Percentiles rank a stretch among this genome's conserved stretches.
Conservation (phyloP, 2,113 vertebrate species). For the Rhinoptilus africanus region DNA sequence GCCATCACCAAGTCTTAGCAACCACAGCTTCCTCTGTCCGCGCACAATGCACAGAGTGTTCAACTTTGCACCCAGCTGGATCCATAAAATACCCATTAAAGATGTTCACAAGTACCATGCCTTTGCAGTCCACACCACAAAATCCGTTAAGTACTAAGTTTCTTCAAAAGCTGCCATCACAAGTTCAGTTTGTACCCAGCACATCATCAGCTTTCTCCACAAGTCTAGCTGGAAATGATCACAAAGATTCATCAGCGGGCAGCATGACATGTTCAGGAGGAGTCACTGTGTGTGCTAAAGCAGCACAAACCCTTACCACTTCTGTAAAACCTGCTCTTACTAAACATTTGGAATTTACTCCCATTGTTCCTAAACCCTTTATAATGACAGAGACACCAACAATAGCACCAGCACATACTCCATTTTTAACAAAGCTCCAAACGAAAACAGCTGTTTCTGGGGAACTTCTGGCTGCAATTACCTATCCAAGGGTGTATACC, state of each 20-base stretch:
- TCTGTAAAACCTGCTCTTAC: background rate
- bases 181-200: background rate
- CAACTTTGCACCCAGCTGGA: background rate
- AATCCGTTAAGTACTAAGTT: background rate
- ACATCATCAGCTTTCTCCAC: accelerated
- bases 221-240: background rate
- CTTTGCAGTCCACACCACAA: accelerated
- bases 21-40: background rate
- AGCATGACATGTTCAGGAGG: background rate
- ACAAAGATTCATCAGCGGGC: accelerated
- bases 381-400: accelerated
- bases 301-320: background rate
- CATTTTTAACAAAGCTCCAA: accelerated
- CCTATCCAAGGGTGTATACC: background rate
- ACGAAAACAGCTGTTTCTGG: background rate
- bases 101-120: background rate
- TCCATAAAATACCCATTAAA: background rate
- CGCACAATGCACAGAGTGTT: accelerated
- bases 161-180: background rate
- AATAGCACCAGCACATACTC: accelerated
- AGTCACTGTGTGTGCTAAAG: accelerated
- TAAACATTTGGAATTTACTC: background rate
- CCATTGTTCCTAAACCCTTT: background rate
- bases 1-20: background rate
- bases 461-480: background rate